phyloP scores from a whole-genome alignment of 1,140 invertebrate species.

The Cheumatopsyche charites region DNA sequence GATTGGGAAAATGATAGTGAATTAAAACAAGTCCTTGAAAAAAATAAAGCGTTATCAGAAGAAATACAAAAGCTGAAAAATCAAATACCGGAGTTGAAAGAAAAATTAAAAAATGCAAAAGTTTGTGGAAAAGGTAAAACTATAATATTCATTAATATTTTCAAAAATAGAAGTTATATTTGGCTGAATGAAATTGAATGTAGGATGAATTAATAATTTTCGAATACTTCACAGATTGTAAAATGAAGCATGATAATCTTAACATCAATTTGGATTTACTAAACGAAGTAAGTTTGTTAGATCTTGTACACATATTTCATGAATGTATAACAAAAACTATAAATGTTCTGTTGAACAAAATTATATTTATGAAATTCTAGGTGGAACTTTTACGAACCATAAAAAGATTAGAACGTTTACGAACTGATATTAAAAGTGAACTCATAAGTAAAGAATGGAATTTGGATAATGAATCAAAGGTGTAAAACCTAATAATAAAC shows the following conservation, averaged over 20 bases:
- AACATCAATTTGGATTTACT: slow-evolving; percentile 62
- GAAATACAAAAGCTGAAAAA: slow-evolving; percentile 54
- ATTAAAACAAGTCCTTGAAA: slow-evolving; percentile 52
- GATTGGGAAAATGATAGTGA: slow-evolving; percentile 57
- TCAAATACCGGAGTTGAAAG: slow-evolving; percentile 56
- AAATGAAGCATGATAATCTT: slow-evolving; percentile 60
- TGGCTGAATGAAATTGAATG: background rate
- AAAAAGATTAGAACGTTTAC: slow-evolving; percentile 60
- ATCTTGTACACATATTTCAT: slow-evolving; percentile 12
- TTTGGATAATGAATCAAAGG: slow-evolving; percentile 62
- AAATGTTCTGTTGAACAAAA: too few species aligned
- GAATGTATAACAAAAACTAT: slow-evolving; percentile 27
- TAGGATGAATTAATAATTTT: slow-evolving; percentile 23
- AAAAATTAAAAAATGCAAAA: slow-evolving; percentile 59
- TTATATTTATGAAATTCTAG: slow-evolving; percentile 50
- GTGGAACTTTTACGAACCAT: slow-evolving; percentile 59
- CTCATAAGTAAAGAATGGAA: slow-evolving; percentile 61
- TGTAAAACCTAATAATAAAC: slow-evolving; percentile 40
- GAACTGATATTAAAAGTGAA: slow-evolving; percentile 60
- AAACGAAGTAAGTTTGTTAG: slow-evolving; percentile 55
- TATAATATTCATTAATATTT: slow-evolving; percentile 42
- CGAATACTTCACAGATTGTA: slow-evolving; percentile 51
- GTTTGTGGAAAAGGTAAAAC: slow-evolving; percentile 52
- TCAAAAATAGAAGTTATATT: too few species aligned
- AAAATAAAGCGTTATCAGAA: slow-evolving; percentile 55